Conservation (phyloP, 2,888 invertebrate species). For the Drosophila subsilvestris region DNA sequence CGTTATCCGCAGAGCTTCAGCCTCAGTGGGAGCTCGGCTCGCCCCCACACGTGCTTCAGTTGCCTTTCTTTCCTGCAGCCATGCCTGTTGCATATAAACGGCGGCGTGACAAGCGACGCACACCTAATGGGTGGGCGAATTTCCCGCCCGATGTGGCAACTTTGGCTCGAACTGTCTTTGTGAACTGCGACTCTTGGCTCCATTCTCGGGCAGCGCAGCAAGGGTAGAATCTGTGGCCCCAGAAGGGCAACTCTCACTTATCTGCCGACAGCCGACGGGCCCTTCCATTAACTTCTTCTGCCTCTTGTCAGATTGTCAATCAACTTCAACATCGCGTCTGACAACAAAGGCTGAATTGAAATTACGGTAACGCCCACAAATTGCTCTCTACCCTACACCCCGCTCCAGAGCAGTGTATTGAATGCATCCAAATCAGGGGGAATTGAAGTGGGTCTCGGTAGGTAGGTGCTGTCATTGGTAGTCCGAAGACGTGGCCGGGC, state of each 20-base stretch:
- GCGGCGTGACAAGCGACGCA: slow-evolving; percentile 47
- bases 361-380: slow-evolving; percentile 41
- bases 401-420: slow-evolving; percentile 27
- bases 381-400: neutral
- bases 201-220: slow-evolving; percentile 25
- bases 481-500: slow-evolving; percentile 31
- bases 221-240: slow-evolving; percentile 11
- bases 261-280: neutral
- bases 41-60: slow-evolving; percentile 5
- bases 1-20: neutral
- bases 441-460: neutral
- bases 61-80: slow-evolving; percentile 11
- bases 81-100: slow-evolving; percentile 38
- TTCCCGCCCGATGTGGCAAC: slow-evolving; percentile 33
- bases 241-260: slow-evolving; percentile 57
- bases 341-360: slow-evolving; percentile 57
- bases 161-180: neutral
- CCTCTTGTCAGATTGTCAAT: slow-evolving; percentile 65
- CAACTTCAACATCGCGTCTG: slow-evolving; percentile 41
- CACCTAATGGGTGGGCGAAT: slow-evolving; percentile 54
- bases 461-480: slow-evolving; percentile 50
- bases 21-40: neutral
- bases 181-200: slow-evolving; percentile 38
- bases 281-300: slow-evolving; percentile 20
- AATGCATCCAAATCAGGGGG: slow-evolving; percentile 45